These are phyloP conservation scores for Cheilinus undulatus DNA, from an alignment of 2,113 vertebrate species.

Conservation along the genomic window DNA sequence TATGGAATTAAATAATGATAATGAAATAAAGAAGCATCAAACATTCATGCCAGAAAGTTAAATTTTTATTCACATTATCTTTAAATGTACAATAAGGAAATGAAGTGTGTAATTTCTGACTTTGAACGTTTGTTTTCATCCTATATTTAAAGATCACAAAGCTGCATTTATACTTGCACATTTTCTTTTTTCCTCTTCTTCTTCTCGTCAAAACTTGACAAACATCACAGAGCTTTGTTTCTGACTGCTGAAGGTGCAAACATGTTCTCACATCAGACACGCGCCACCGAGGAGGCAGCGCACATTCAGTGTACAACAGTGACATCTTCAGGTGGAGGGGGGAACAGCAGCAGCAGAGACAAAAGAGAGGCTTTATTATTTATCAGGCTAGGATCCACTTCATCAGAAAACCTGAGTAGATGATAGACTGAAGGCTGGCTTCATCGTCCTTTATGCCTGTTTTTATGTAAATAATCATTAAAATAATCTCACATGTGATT, in stretches of 20 bases:
- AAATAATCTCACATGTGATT: too few relatives aligned
- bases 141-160: not conserved
- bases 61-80: not conserved
- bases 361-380: constrained; percentile 26
- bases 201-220: constrained; percentile 53
- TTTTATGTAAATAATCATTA: too few relatives aligned
- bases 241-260: constrained; percentile 59
- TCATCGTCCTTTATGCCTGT: too few relatives aligned
- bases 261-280: constrained; percentile 29
- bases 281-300: not conserved
- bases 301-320: constrained; percentile 81
- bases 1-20: too few relatives aligned
- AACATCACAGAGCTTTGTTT: constrained; percentile 58
- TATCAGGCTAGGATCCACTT: too few relatives aligned
- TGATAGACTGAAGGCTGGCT: too few relatives aligned
- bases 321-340: constrained; percentile 81
- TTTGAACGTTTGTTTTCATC: not conserved
- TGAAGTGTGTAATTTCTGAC: not conserved
- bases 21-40: too few relatives aligned
- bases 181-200: constrained; percentile 17
- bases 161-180: not conserved
- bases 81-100: not conserved
- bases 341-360: constrained; percentile 27
- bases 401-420: too few relatives aligned
- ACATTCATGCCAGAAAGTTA: too few relatives aligned